Evolutionary conservation across 2,888 invertebrate genomes (phyloP).

Genomic region (Tachystola acroxantha): DNA sequence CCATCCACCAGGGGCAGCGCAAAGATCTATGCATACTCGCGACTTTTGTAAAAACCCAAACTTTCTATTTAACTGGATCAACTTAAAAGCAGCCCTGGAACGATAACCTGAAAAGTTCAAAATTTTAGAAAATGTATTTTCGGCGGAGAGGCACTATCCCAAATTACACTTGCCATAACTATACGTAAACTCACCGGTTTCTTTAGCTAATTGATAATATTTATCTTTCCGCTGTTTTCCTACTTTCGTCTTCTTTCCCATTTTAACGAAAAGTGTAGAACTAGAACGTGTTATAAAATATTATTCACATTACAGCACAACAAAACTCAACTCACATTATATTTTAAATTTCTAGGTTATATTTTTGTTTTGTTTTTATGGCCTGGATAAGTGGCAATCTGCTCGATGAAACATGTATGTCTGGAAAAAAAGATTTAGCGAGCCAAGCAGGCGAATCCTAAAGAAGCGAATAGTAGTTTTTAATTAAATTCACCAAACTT

Average conservation of each 20-base stretch:
- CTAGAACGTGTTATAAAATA: neutral
- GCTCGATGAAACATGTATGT: too few species aligned
- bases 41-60: constrained; percentile 98
- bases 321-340: neutral
- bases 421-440: too few species aligned
- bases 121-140: neutral
- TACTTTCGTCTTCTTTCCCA: constrained; percentile 97
- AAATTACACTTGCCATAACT: too few species aligned
- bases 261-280: constrained; percentile 36
- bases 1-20: constrained; percentile 99
- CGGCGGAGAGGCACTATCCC: too few species aligned
- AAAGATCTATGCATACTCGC: constrained; percentile 97
- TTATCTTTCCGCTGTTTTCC: constrained; percentile 99
- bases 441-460: too few species aligned
- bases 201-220: constrained; percentile 98
- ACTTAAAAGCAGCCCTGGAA: constrained; percentile 99
- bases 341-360: neutral
- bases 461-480: too few species aligned
- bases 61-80: constrained; percentile 97
- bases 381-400: too few species aligned
- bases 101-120: constrained; percentile 85
- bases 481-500: too few species aligned
- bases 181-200: constrained; percentile 94
- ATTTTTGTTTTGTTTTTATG: neutral
- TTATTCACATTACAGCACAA: neutral